These are phyloP conservation scores for Coendou prehensilis DNA, from an alignment of 2,797 vertebrate genomes.

Conservation along the genomic window DNA sequence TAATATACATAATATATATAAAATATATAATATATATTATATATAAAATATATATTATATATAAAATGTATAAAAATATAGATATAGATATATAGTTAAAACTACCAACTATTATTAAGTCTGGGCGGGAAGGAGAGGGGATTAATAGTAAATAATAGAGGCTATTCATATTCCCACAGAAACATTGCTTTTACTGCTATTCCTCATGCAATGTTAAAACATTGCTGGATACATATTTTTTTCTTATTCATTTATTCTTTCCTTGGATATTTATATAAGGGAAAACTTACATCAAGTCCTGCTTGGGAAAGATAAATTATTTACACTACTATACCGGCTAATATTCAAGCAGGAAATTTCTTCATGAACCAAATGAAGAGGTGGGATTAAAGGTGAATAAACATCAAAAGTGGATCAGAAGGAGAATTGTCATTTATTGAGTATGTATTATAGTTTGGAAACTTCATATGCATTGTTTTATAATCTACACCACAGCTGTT, in stretches of 20 bases:
- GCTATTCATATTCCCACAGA: neutral
- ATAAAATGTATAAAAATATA: no score
- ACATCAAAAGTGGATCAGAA: neutral
- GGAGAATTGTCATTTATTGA: neutral
- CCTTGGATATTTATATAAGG: neutral
- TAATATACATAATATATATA: no score
- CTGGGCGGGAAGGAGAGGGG: neutral
- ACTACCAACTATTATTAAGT: neutral
- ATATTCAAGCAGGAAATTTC: neutral
- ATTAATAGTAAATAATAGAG: neutral
- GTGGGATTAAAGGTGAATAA: neutral
- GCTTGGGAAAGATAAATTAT: neutral
- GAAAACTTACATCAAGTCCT: neutral
- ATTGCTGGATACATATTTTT: neutral
- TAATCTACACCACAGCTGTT: neutral
- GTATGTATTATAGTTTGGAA: neutral
- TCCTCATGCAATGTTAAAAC: neutral
- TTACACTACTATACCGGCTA: neutral
- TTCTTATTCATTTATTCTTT: neutral
- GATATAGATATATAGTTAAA: neutral
- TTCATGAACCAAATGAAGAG: neutral
- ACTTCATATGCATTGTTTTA: neutral
- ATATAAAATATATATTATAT: neutral
- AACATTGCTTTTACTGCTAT: neutral
- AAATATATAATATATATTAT: neutral